Percentiles rank a stretch among this genome's conserved stretches.
These are phyloP conservation scores for Pelobates cultripes DNA, from an alignment of 2,797 vertebrate genomes.

Conservation along the genomic window DNA sequence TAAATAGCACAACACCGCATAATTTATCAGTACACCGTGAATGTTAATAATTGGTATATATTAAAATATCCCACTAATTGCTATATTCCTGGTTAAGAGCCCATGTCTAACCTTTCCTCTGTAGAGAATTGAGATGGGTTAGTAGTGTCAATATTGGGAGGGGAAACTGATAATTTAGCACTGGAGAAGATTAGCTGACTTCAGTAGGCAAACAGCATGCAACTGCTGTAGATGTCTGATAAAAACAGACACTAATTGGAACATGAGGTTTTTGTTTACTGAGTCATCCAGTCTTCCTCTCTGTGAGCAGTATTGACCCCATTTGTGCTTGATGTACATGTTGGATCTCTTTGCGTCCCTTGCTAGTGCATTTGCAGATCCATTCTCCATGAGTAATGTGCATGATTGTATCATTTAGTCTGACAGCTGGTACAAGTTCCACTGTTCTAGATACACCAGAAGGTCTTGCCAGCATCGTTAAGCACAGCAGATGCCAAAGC, in stretches of 20 bases:
- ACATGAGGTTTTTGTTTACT: background rate
- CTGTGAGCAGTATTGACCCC: background rate
- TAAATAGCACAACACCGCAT: too few relatives aligned
- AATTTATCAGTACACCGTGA: too few relatives aligned
- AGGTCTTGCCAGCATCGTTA: conserved; percentile 55
- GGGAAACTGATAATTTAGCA: background rate
- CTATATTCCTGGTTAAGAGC: too few relatives aligned
- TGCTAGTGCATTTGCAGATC: conserved; percentile 58
- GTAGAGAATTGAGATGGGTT: too few relatives aligned
- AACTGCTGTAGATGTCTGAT: background rate
- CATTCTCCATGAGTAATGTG: conserved; percentile 69
- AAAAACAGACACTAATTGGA: background rate
- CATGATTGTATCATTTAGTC: conserved; percentile 59
- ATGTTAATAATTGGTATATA: too few relatives aligned
- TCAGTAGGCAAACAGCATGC: background rate
- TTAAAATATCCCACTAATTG: too few relatives aligned
- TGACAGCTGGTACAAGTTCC: conserved; percentile 57
- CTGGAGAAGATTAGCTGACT: background rate
- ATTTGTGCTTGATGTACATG: background rate
- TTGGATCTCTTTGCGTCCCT: background rate
- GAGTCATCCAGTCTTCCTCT: background rate
- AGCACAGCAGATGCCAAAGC: conserved; percentile 59
- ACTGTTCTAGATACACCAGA: conserved; percentile 62
- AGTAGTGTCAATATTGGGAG: background rate
- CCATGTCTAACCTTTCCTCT: too few relatives aligned